Evolutionary conservation across 2,113 vertebrate species (phyloP).

Genomic region (Ranitomeya imitator): DNA sequence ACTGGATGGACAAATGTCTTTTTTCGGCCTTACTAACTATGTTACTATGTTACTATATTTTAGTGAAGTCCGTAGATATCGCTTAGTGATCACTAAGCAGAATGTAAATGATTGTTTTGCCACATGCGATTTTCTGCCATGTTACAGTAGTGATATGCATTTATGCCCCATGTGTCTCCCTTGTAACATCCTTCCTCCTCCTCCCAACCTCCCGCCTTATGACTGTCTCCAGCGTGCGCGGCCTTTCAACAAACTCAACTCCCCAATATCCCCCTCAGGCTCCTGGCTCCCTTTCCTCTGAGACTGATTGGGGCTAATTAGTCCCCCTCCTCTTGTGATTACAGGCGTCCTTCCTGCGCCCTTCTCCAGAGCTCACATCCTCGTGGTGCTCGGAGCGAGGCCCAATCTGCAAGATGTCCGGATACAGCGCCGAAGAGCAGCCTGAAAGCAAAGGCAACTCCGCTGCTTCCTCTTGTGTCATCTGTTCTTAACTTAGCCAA

Average conservation of each 20-base stretch:
- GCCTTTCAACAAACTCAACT: constrained; percentile 23
- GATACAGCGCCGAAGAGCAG: constrained; percentile 7
- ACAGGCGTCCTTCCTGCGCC: constrained; percentile 49
- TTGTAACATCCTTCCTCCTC: constrained; percentile 43
- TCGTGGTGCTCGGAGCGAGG: not conserved
- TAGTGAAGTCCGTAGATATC: not conserved
- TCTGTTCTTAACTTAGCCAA: constrained; percentile 45
- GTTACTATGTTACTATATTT: too few relatives aligned
- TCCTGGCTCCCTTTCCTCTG: constrained; percentile 44
- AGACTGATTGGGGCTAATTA: constrained; percentile 37
- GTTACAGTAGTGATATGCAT: constrained; percentile 21
- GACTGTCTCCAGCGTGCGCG: constrained; percentile 23
- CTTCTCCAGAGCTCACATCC: constrained; percentile 21
- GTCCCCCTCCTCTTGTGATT: constrained; percentile 35
- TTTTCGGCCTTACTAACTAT: too few relatives aligned
- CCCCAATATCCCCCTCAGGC: constrained; percentile 22
- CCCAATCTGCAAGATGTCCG: not conserved
- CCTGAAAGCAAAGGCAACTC: constrained; percentile 32
- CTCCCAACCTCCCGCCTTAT: constrained; percentile 11
- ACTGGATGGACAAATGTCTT: too few relatives aligned
- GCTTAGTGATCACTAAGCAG: not conserved
- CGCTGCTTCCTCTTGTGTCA: constrained; percentile 49
- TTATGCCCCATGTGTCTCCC: not conserved
- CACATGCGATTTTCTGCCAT: not conserved
- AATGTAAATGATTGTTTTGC: not conserved